Evolutionary conservation across 2,113 vertebrate species (phyloP).

Genomic region (Thalassarche chlororhynchos): DNA sequence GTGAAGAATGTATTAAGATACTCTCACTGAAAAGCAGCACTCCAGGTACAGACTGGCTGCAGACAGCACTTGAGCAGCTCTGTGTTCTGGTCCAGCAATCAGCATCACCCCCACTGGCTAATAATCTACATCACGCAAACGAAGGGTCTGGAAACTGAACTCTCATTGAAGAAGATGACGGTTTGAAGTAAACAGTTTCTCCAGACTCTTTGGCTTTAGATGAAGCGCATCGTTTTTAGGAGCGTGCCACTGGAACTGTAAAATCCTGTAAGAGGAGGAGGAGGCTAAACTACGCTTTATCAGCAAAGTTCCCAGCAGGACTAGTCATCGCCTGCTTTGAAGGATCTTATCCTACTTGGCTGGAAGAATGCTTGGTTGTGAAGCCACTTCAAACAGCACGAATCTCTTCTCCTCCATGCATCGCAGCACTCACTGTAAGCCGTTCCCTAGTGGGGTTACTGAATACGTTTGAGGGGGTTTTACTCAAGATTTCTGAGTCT

Average conservation of each 20-base stretch:
- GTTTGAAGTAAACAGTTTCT: not conserved
- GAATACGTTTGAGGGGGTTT: accelerated
- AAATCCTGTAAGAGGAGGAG: too few relatives aligned
- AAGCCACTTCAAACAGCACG: accelerated
- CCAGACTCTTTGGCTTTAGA: not conserved
- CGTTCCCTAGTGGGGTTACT: accelerated
- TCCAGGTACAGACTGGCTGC: not conserved
- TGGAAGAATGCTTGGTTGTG: too few relatives aligned
- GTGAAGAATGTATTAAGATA: accelerated
- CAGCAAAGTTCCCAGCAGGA: too few relatives aligned
- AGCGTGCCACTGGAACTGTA: too few relatives aligned
- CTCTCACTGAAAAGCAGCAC: not conserved
- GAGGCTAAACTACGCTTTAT: too few relatives aligned
- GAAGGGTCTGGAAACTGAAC: not conserved
- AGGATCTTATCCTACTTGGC: accelerated
- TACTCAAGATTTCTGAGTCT: accelerated
- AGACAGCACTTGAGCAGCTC: too few relatives aligned
- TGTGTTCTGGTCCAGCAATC: not conserved
- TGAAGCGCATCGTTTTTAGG: accelerated
- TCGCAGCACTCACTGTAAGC: accelerated
- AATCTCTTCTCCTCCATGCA: accelerated
- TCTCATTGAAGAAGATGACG: accelerated
- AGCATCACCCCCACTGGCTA: accelerated
- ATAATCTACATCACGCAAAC: accelerated
- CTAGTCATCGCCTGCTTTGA: too few relatives aligned